Evolutionary conservation across 2,888 invertebrate species (phyloP), one percentile per base, ranked within the genome.

Genomic region (Philonicus albiceps): DNA sequence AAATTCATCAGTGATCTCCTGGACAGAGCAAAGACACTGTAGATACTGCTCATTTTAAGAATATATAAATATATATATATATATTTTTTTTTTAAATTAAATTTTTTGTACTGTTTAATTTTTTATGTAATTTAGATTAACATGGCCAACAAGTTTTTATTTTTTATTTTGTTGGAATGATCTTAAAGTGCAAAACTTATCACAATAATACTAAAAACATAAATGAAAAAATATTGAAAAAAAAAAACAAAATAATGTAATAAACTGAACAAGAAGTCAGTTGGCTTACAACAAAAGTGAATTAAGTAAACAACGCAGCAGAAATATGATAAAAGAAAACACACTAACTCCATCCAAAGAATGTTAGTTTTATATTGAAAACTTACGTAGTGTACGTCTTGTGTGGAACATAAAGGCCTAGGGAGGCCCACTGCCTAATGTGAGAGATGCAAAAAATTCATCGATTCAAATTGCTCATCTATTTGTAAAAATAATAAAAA

Each of bases 1-100:
- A 97, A 96, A 95, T 97, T 97, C 93, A 96, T 97, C 92, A 96
- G 96, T 92, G 97, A 97, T 93, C 94, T 97, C 91, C 93, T 97
- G 93, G 97, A 96, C 92, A 96, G 96, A 93, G 97, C 97, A 91
- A 97, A 97, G 93, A 97, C 97, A 92, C 95, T 97, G 90, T 91
- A 91, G 91, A 91, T 84, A 73, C 84, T 84, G 72, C 43, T 73
- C 73, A 73, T 84, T 73, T 84, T 84, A 73, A 84, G 73, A 43
- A 40, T 40, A 64, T 64, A 34, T 34, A 34, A 8, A 34, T 3
- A 34, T n/a, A n/a, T n/a, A n/a, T n/a, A n/a, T n/a, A n/a, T n/a
- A 16, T 43, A 43, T 43, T 43, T 43, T 43, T 40, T 64, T 84
- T 84, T 84, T 84, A 84, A 84, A 84, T 84, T 84, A 73, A 84